Evolutionary conservation across 2,888 invertebrate genomes (phyloP).

Genomic region (Apodemia hepburni): DNA sequence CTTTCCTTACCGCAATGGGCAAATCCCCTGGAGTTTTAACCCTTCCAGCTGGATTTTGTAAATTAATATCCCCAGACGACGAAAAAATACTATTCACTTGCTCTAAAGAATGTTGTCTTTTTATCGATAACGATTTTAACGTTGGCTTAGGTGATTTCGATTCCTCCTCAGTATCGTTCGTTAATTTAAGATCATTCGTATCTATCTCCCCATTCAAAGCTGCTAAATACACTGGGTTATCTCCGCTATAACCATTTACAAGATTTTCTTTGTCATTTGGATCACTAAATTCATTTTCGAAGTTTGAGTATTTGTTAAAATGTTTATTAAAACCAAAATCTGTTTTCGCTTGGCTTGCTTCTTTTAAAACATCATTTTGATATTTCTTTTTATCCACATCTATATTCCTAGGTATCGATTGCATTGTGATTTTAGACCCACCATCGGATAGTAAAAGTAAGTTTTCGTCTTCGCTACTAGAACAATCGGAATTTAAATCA

Average conservation of each 20-base stretch:
- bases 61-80: constrained; percentile 81
- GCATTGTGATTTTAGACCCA: constrained; percentile 72
- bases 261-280: constrained; percentile 69
- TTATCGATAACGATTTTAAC: constrained; percentile 54
- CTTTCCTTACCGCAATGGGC: constrained; percentile 87
- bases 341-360: constrained; percentile 56
- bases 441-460: constrained; percentile 68
- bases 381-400: constrained; percentile 45
- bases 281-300: constrained; percentile 72
- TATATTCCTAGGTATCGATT: constrained; percentile 47
- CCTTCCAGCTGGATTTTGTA: constrained; percentile 87
- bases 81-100: constrained; percentile 88
- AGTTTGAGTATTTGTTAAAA: constrained; percentile 65
- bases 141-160: constrained; percentile 51
- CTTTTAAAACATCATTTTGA: constrained; percentile 63
- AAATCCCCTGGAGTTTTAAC: constrained; percentile 92
- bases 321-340: constrained; percentile 62
- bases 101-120: constrained; percentile 86
- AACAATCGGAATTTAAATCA: constrained; percentile 63
- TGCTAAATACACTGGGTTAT: constrained; percentile 67
- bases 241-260: constrained; percentile 56
- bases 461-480: constrained; percentile 74
- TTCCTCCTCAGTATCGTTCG: constrained; percentile 46
- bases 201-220: constrained; percentile 64
- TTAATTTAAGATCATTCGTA: constrained; percentile 46